Percentiles rank a stretch among this genome's conserved stretches.
These are phyloP conservation scores for Mechanitis mazaeus DNA, from an alignment of 2,888 invertebrate genomes.

Conservation along the genomic window DNA sequence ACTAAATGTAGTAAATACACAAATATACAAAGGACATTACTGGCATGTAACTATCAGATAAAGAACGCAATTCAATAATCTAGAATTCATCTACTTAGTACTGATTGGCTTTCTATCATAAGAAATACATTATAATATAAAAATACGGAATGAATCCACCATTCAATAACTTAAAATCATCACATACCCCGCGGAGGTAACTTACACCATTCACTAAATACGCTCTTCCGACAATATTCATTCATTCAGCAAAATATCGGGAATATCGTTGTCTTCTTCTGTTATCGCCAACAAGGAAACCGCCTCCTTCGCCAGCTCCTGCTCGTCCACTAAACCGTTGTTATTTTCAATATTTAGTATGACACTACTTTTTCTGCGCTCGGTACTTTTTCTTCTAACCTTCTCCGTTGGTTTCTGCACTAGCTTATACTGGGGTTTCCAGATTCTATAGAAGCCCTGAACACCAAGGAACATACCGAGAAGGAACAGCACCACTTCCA, in stretches of 20 bases:
- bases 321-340: conserved; percentile 44
- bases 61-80: too few species aligned
- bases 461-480: conserved; percentile 64
- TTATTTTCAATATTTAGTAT: conserved; percentile 47
- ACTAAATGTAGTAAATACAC: too few species aligned
- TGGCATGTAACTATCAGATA: too few species aligned
- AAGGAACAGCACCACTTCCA: conserved; percentile 62
- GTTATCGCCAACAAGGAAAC: conserved; percentile 54
- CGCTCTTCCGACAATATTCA: conserved; percentile 8
- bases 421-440: conserved; percentile 53
- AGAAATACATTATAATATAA: too few species aligned
- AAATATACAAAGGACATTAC: too few species aligned
- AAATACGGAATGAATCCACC: background rate
- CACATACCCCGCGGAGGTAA: background rate
- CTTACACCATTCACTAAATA: background rate
- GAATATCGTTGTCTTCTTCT: conserved; percentile 51
- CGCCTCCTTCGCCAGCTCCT: conserved; percentile 53
- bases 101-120: too few species aligned
- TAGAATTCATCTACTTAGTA: too few species aligned
- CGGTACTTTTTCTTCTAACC: conserved; percentile 31
- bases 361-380: conserved; percentile 43
- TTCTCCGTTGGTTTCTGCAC: conserved; percentile 36
- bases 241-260: conserved; percentile 43
- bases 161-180: background rate
- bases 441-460: conserved; percentile 52